Percentiles rank a stretch among this genome's conserved stretches.
phyloP scores from a whole-genome alignment of 2,888 invertebrate genomes.

The Eudasyphora cyanicolor region DNA sequence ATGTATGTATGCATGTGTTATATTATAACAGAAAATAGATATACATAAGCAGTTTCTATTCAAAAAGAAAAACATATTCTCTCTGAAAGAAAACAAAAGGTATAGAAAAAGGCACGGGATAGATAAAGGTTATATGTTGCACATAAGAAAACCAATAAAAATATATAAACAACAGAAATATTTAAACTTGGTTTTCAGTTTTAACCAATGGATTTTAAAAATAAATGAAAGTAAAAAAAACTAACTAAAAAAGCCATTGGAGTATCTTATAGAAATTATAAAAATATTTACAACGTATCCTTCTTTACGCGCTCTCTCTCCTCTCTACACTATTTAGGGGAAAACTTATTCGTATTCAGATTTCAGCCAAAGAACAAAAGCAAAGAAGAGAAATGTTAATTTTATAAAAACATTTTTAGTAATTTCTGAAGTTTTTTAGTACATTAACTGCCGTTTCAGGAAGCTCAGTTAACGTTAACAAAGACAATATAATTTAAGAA shows the following conservation, averaged over 20 bases:
- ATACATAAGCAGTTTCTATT: neutral
- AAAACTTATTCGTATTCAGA: no score
- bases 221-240: neutral
- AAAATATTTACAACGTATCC: neutral
- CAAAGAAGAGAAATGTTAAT: no score
- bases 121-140: slow-evolving; percentile 12
- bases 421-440: no score
- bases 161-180: no score
- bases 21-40: slow-evolving; percentile 3
- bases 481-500: no score
- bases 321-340: neutral
- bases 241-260: no score
- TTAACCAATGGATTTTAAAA: neutral
- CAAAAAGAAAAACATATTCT: neutral
- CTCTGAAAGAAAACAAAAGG: neutral
- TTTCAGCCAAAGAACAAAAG: no score
- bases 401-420: no score
- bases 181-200: neutral
- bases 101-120: slow-evolving; percentile 46
- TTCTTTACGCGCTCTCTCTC: neutral
- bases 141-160: no score
- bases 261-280: neutral
- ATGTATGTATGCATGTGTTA: neutral
- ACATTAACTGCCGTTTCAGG: no score
- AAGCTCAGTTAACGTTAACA: no score